These are phyloP conservation scores for Euplexia lucipara DNA, from an alignment of 2,888 invertebrate genomes.

Conservation along the genomic window DNA sequence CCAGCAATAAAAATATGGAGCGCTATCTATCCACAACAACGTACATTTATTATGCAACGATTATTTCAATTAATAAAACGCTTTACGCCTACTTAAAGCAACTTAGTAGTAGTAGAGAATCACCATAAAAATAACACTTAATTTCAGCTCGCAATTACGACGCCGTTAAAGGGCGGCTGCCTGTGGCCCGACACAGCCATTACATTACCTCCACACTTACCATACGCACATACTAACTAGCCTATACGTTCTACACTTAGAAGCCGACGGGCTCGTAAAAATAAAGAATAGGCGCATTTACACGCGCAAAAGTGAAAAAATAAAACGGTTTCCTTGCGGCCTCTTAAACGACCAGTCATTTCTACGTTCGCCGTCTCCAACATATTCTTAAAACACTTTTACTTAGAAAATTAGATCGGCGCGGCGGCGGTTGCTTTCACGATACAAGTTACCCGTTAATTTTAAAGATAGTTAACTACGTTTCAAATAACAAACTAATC, in stretches of 20 bases:
- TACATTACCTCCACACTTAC: slow-evolving; percentile 85
- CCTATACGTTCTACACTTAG: slow-evolving; percentile 74
- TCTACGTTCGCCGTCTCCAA: slow-evolving; percentile 39
- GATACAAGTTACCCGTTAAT: slow-evolving; percentile 24
- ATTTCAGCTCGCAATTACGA: slow-evolving; percentile 90
- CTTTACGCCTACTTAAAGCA: slow-evolving; percentile 89
- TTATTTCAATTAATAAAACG: slow-evolving; percentile 89
- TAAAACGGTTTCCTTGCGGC: slow-evolving; percentile 71
- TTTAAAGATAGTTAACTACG: slow-evolving; percentile 24
- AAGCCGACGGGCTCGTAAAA: slow-evolving; percentile 81
- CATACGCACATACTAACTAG: slow-evolving; percentile 80
- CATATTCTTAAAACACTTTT: slow-evolving; percentile 56
- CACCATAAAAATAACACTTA: slow-evolving; percentile 91
- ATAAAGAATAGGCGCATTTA: slow-evolving; percentile 74
- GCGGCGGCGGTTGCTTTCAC: slow-evolving; percentile 48
- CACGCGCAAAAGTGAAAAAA: slow-evolving; percentile 73
- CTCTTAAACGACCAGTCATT: slow-evolving; percentile 57
- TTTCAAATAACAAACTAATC: slow-evolving; percentile 42
- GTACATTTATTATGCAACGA: slow-evolving; percentile 67
- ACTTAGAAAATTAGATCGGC: slow-evolving; percentile 64
- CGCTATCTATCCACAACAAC: slow-evolving; percentile 50
- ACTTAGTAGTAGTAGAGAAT: slow-evolving; percentile 90
- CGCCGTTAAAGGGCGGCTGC: slow-evolving; percentile 88
- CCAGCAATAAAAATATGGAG: slow-evolving; percentile 46
- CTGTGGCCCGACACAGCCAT: slow-evolving; percentile 82